Evolutionary conservation across 2,888 invertebrate species (phyloP).

Genomic region (Lithodes maja): DNA sequence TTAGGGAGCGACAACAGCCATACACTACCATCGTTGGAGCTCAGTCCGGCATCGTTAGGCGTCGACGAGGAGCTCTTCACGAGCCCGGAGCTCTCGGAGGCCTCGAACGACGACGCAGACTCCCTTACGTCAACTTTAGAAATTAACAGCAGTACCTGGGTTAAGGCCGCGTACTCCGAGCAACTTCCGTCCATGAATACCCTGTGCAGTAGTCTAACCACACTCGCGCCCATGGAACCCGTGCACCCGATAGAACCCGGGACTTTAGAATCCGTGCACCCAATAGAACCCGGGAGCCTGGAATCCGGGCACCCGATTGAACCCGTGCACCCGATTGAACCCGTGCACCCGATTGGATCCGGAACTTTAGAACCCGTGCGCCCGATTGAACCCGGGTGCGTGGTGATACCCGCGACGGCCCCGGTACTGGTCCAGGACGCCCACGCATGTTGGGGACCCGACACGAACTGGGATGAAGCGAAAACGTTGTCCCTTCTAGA

Average conservation of each 20-base stretch:
- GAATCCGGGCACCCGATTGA: no score
- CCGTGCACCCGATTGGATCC: no score
- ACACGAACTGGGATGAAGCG: constrained; percentile 69
- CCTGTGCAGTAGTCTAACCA: constrained; percentile 56
- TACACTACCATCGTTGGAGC: constrained; percentile 63
- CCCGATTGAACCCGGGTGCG: no score
- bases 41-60: constrained; percentile 69
- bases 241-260: constrained; percentile 23
- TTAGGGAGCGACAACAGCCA: constrained; percentile 12
- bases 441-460: constrained; percentile 65
- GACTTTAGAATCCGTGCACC: constrained; percentile 24
- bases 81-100: constrained; percentile 69
- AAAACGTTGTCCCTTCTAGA: constrained; percentile 69
- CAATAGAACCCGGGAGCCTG: no score
- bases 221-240: constrained; percentile 66
- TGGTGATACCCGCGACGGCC: constrained; percentile 27
- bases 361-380: no score
- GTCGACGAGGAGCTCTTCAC: constrained; percentile 70
- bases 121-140: constrained; percentile 63
- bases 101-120: constrained; percentile 69
- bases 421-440: constrained; percentile 69
- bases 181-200: constrained; percentile 65
- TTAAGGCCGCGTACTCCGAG: constrained; percentile 47
- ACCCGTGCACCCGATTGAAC: no score
- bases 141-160: constrained; percentile 50